Evolutionary conservation across 37 sponge, comb jelly and placozoan genomes (phyloP).

Genomic region (Theonella swinhoei): DNA sequence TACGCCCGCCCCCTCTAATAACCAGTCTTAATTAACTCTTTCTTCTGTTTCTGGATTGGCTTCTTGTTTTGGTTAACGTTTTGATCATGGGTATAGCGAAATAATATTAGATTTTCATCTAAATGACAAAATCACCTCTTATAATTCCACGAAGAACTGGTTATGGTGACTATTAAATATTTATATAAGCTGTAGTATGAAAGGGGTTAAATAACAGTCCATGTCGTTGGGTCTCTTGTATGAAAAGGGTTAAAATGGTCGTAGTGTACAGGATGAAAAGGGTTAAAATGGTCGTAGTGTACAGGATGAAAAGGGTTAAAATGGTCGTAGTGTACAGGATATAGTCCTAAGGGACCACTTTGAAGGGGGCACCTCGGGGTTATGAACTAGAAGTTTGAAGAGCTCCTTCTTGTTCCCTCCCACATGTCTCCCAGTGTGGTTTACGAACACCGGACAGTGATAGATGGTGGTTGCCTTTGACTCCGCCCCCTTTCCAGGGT

Average conservation of each 20-base stretch:
- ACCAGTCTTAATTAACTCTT: background rate
- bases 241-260: conserved; percentile 56
- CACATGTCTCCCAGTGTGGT: background rate
- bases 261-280: conserved; percentile 9
- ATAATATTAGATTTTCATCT: no score
- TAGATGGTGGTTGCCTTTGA: conserved; percentile 43
- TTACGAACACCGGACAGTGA: conserved; percentile 59
- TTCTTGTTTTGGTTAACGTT: no score
- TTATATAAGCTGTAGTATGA: no score
- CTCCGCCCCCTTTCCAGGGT: conserved; percentile 2
- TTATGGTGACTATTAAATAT: no score
- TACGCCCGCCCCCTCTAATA: background rate
- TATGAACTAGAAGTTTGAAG: conserved; percentile 49
- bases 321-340: conserved; percentile 66
- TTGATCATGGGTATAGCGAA: no score
- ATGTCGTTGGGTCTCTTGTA: background rate
- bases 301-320: conserved; percentile 8
- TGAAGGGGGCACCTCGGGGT: conserved; percentile 39
- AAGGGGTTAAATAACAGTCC: background rate
- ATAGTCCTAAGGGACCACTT: conserved; percentile 73
- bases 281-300: background rate
- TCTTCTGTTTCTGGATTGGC: no score
- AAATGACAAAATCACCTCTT: no score
- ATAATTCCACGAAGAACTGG: no score
- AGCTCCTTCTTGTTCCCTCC: conserved; percentile 20